A percentile compares a stretch with the other conserved stretches of the same genome.
Evolutionary conservation across 2,888 invertebrate genomes (phyloP).

Genomic region (Chaetoderma sp.): DNA sequence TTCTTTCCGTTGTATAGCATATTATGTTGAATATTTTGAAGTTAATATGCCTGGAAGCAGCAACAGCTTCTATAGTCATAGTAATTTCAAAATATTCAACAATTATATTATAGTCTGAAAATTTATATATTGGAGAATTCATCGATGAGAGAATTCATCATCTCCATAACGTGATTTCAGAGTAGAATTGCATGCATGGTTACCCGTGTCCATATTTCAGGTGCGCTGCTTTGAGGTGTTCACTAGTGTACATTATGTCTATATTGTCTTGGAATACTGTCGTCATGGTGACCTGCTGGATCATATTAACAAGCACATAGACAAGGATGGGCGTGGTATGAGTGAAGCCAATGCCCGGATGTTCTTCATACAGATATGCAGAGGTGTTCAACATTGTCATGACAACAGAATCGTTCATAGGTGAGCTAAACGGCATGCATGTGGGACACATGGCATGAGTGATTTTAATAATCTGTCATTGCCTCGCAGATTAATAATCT

Average conservation of each 20-base stretch:
- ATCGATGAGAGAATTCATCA: too few species aligned
- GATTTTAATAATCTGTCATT: too few species aligned
- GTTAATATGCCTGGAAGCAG: too few species aligned
- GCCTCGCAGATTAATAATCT: too few species aligned
- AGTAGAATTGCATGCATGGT: too few species aligned
- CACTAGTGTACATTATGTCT: constrained; percentile 39
- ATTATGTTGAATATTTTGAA: too few species aligned
- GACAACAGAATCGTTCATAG: constrained; percentile 44
- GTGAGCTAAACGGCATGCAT: constrained; percentile 20
- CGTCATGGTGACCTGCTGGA: constrained; percentile 47
- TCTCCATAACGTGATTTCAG: too few species aligned
- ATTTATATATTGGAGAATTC: too few species aligned
- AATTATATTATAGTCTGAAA: too few species aligned
- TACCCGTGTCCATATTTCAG: constrained; percentile 24
- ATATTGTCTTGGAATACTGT: constrained; percentile 49
- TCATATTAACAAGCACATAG: constrained; percentile 44
- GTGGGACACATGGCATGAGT: not conserved
- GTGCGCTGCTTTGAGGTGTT: constrained; percentile 45
- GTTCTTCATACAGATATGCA: constrained; percentile 44
- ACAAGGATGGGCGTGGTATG: constrained; percentile 40
- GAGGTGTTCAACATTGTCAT: constrained; percentile 46
- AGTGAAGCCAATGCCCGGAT: constrained; percentile 39
- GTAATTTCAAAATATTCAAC: too few species aligned
- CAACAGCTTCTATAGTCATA: too few species aligned
- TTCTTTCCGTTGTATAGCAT: too few species aligned